Conservation (phyloP, 2,888 invertebrate species). For the Deroplatys truncata region DNA sequence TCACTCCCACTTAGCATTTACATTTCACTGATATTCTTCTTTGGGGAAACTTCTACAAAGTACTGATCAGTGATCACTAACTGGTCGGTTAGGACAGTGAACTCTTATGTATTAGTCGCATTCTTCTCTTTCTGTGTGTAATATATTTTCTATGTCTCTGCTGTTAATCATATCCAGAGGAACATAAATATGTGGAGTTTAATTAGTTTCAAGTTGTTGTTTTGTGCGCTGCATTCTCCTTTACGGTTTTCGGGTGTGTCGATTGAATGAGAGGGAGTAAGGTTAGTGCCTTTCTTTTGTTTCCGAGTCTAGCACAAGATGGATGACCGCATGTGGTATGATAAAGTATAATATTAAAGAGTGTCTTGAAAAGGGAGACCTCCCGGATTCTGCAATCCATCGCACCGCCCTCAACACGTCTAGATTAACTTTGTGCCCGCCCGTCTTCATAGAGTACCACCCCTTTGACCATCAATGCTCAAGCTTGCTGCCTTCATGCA, state of each 20-base stretch:
- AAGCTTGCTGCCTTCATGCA: too few species aligned
- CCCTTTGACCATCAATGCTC: neutral
- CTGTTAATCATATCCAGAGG: neutral
- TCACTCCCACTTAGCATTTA: too few species aligned
- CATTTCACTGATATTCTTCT: too few species aligned
- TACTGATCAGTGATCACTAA: too few species aligned
- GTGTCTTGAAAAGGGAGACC: neutral
- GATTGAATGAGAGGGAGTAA: neutral
- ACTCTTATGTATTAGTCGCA: neutral
- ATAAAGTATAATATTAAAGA: neutral
- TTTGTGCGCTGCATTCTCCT: neutral
- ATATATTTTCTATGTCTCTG: neutral
- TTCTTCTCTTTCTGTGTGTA: neutral
- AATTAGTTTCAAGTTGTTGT: neutral
- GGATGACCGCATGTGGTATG: neutral
- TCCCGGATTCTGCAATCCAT: constrained; percentile 15
- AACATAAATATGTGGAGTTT: neutral
- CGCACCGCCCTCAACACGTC: neutral
- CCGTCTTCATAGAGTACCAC: neutral
- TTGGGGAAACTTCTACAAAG: too few species aligned
- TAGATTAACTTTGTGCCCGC: neutral
- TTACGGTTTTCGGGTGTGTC: neutral
- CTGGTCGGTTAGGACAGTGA: too few species aligned
- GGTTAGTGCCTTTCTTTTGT: neutral
- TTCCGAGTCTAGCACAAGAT: neutral